phyloP scores from a whole-genome alignment of 2,888 invertebrate genomes.

The Philhelius pedissequus region DNA sequence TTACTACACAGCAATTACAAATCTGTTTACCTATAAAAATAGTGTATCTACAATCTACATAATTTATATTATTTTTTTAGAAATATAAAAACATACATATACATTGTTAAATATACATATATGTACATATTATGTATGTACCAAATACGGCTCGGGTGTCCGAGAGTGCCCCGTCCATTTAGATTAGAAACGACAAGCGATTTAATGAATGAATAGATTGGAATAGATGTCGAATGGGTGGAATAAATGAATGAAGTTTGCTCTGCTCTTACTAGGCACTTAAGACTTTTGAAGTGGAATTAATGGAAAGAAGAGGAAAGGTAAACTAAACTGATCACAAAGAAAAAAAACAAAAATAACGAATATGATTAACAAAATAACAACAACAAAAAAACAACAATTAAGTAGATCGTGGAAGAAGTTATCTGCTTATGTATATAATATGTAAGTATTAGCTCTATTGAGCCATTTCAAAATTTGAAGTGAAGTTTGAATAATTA shows the following conservation, averaged over 20 bases:
- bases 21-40: neutral
- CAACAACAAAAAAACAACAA: neutral
- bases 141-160: conserved; percentile 12
- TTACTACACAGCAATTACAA: neutral
- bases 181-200: conserved; percentile 52
- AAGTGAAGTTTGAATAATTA: neutral
- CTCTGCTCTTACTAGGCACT: neutral
- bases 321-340: neutral
- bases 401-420: neutral
- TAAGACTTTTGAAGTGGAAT: neutral
- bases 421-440: neutral
- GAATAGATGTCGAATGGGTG: conserved; percentile 15
- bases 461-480: neutral
- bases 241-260: conserved; percentile 64
- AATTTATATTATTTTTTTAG: neutral
- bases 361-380: conserved; percentile 21
- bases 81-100: neutral
- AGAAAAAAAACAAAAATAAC: conserved; percentile 12
- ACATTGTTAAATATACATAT: neutral
- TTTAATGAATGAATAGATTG: conserved; percentile 58
- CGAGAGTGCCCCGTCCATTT: conserved; percentile 28
- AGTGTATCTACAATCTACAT: neutral
- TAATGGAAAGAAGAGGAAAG: neutral
- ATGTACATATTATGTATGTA: conserved; percentile 12
- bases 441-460: neutral